Percentiles rank a stretch among this genome's conserved stretches.
Conservation (phyloP, 2,113 vertebrate genomes). For the Micronisus gabar region DNA sequence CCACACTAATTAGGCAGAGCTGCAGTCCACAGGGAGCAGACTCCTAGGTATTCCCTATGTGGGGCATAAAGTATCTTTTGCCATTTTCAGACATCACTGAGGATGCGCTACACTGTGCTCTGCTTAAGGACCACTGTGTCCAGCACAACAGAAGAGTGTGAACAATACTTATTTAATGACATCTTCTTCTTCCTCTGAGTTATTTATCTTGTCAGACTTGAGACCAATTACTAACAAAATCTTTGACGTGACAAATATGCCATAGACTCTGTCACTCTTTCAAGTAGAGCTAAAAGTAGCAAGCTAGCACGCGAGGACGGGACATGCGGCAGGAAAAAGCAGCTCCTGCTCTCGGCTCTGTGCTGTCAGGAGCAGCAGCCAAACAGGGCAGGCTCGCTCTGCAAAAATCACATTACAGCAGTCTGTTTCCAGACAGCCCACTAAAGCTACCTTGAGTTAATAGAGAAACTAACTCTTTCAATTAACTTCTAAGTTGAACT, state of each 20-base stretch:
- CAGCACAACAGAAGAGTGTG: not conserved
- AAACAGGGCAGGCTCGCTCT: not conserved
- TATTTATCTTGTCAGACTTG: slow-evolving; percentile 3
- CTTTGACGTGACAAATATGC: not conserved
- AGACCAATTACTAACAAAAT: not conserved
- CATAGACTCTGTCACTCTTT: not conserved
- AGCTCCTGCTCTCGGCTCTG: not conserved
- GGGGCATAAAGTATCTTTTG: not conserved
- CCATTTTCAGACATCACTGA: not conserved
- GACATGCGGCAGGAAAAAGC: not conserved
- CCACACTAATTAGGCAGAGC: not conserved
- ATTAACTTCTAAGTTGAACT: not conserved
- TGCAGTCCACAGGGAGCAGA: not conserved
- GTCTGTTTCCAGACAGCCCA: not conserved
- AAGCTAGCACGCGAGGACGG: rapidly evolving
- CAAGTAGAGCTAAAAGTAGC: not conserved
- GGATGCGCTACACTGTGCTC: not conserved
- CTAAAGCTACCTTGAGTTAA: not conserved
- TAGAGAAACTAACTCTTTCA: not conserved
- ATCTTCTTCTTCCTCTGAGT: not conserved
- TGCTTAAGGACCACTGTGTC: not conserved
- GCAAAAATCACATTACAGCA: not conserved
- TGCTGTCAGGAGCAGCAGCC: not conserved
- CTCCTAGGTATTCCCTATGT: too few species aligned
- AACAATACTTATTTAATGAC: not conserved